Evolutionary conservation across 2,113 vertebrate species (phyloP).

Genomic region (Phalacrocorax carbo): DNA sequence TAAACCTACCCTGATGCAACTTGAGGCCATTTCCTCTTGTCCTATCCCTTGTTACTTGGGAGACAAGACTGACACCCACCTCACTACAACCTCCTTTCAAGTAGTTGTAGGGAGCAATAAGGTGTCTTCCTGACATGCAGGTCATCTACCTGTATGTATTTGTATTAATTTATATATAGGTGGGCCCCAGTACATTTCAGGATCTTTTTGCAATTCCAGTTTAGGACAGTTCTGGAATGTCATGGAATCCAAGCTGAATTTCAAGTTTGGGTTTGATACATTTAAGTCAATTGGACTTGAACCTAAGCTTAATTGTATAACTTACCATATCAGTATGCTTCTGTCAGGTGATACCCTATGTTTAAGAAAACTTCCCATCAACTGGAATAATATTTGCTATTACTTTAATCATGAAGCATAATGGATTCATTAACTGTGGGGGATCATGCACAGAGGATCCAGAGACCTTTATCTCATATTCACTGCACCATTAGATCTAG

Average conservation of each 20-base stretch:
- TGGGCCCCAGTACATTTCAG: neutral
- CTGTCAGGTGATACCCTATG: neutral
- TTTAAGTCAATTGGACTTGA: neutral
- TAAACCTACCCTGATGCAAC: rapidly evolving
- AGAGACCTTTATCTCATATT: neutral
- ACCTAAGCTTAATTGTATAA: neutral
- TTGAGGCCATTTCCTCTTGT: neutral
- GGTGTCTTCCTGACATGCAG: neutral
- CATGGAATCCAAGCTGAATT: neutral
- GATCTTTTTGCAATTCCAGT: neutral
- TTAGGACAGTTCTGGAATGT: neutral
- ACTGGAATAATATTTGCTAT: neutral
- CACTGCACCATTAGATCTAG: neutral
- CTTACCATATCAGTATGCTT: neutral
- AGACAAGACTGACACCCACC: neutral
- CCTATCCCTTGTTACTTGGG: neutral
- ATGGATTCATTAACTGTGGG: neutral
- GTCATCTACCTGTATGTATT: neutral
- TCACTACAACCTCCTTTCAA: neutral
- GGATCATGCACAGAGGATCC: neutral
- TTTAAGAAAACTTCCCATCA: neutral
- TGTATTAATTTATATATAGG: neutral
- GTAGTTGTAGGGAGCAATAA: neutral
- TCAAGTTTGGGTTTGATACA: neutral
- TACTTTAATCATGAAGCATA: neutral